phyloP scores from a whole-genome alignment of 2,797 vertebrate genomes.

The Orestias chungarensis region DNA sequence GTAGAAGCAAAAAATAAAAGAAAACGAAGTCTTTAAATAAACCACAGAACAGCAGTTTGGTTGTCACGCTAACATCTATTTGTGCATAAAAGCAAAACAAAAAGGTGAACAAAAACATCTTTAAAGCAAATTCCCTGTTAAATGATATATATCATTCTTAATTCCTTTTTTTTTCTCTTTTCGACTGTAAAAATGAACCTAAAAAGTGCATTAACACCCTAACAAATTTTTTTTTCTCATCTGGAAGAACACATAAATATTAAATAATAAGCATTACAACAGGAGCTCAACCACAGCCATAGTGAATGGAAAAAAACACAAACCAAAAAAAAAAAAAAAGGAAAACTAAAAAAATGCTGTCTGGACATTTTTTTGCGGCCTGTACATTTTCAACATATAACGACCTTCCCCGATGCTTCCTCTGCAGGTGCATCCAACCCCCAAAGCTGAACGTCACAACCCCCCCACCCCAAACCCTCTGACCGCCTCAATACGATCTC shows the following conservation, averaged over 20 bases:
- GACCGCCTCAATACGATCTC: slow-evolving; percentile 79
- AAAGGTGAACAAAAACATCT: slow-evolving; percentile 80
- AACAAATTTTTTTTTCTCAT: slow-evolving; percentile 75
- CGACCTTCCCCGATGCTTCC: slow-evolving; percentile 62
- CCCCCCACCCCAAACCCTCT: too few relatives aligned
- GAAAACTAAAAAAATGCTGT: slow-evolving; percentile 56
- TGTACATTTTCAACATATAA: slow-evolving; percentile 81
- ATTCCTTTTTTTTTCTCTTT: slow-evolving; percentile 62
- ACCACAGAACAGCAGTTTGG: slow-evolving; percentile 85
- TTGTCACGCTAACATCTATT: slow-evolving; percentile 85
- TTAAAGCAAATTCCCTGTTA: slow-evolving; percentile 87
- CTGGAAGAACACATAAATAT: slow-evolving; percentile 89
- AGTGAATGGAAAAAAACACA: slow-evolving; percentile 71
- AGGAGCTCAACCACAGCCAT: slow-evolving; percentile 82
- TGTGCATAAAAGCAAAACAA: slow-evolving; percentile 83
- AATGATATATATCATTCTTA: slow-evolving; percentile 80
- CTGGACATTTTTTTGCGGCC: slow-evolving; percentile 76
- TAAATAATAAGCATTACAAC: slow-evolving; percentile 86
- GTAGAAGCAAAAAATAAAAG: slow-evolving; percentile 75
- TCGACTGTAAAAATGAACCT: slow-evolving; percentile 85
- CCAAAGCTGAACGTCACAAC: background rate
- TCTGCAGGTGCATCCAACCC: slow-evolving; percentile 21
- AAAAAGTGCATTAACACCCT: slow-evolving; percentile 89
- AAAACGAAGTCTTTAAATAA: slow-evolving; percentile 84
- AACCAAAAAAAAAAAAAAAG: slow-evolving; percentile 39